Evolutionary conservation across 1,140 invertebrate genomes (phyloP).

Genomic region (Colletes latitarsis): DNA sequence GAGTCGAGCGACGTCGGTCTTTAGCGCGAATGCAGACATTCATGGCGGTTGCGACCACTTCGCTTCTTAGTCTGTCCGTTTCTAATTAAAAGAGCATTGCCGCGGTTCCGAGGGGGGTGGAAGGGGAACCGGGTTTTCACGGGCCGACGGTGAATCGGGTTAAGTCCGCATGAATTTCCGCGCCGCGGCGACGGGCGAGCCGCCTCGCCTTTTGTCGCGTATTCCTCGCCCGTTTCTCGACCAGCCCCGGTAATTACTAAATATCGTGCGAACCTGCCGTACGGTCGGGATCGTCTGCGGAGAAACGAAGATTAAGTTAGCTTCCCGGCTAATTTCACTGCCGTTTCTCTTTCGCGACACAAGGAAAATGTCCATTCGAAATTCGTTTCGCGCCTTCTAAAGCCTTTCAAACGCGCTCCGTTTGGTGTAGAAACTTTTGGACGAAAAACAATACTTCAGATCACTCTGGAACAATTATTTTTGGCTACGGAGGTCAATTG

Average conservation of each 20-base stretch:
- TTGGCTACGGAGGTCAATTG: no score
- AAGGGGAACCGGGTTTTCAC: not conserved
- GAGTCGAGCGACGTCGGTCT: constrained; percentile 7
- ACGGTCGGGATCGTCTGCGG: not conserved
- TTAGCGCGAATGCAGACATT: constrained; percentile 35
- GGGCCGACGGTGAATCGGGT: constrained; percentile 19
- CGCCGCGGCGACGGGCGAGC: not conserved
- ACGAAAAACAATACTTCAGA: no score
- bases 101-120: not conserved
- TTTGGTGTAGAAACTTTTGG: no score
- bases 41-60: not conserved
- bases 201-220: constrained; percentile 25
- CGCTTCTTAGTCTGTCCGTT: constrained; percentile 19
- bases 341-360: not conserved
- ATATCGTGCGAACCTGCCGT: constrained; percentile 36
- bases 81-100: constrained; percentile 43
- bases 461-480: no score
- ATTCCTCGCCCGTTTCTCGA: not conserved
- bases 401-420: no score
- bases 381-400: no score
- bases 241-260: constrained; percentile 29
- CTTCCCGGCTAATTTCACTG: not conserved
- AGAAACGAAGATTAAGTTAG: not conserved
- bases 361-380: no score
- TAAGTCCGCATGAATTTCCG: constrained; percentile 38